A percentile compares a stretch with the other conserved stretches of the same genome.
phyloP scores from a whole-genome alignment of 92 coral and sea anemone genomes.

The Porites cylindrica region DNA sequence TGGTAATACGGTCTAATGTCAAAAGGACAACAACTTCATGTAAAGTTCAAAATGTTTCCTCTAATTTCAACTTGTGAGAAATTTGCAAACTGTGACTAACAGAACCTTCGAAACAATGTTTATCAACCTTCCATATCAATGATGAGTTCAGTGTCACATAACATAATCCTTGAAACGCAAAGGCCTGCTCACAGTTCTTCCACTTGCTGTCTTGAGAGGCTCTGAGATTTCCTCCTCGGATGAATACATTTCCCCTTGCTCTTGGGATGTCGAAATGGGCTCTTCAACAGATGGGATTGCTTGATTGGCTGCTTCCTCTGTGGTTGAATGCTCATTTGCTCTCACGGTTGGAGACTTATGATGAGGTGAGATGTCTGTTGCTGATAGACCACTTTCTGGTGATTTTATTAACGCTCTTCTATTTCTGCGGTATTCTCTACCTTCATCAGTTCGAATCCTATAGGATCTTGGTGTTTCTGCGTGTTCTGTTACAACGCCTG shows the following conservation, averaged over 20 bases:
- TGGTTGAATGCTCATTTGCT: neutral
- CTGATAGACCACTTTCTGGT: neutral
- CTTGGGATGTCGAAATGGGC: constrained; percentile 6
- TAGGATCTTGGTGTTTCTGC: neutral
- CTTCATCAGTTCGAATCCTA: neutral
- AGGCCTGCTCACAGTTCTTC: constrained; percentile 32
- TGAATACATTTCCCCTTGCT: constrained; percentile 7
- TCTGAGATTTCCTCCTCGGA: constrained; percentile 21
- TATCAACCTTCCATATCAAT: no score
- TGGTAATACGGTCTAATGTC: no score
- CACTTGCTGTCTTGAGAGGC: constrained; percentile 37
- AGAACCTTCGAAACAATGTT: no score
- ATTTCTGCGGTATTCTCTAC: no score
- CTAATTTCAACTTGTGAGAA: no score
- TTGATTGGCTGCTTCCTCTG: constrained; percentile 10
- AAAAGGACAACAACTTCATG: no score
- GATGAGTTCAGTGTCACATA: constrained; percentile 2
- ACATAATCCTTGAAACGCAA: constrained; percentile 38
- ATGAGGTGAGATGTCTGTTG: constrained; percentile 25
- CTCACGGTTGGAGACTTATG: neutral
- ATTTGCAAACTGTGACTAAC: no score
- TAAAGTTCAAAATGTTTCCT: no score
- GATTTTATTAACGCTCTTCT: neutral
- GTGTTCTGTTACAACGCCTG: neutral
- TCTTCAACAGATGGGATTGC: constrained; percentile 21